Conservation (phyloP, 2,888 invertebrate genomes). For the Eilema sororculum region DNA sequence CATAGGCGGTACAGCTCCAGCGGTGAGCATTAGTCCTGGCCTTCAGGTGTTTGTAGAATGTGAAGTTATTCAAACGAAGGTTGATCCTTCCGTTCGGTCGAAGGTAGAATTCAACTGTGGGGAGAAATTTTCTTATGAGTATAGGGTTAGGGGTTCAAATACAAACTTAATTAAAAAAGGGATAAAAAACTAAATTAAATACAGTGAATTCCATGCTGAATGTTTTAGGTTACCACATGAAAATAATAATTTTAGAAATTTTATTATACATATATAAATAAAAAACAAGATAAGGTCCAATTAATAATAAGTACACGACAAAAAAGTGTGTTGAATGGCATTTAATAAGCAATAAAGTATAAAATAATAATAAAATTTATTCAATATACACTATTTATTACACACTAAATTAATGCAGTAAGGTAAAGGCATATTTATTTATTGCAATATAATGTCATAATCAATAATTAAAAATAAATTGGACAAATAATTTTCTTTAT, state of each 20-base stretch:
- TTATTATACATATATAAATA: neutral
- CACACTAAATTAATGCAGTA: slow-evolving; percentile 32
- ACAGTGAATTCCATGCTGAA: neutral
- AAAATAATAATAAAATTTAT: slow-evolving; percentile 38
- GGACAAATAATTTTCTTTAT: neutral
- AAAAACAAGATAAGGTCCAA: neutral
- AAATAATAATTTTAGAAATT: neutral
- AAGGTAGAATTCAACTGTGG: slow-evolving; percentile 73
- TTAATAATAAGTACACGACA: neutral
- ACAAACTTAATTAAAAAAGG: neutral
- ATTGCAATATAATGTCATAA: neutral
- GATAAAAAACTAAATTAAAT: neutral
- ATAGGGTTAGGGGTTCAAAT: neutral
- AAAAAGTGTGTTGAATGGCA: slow-evolving; percentile 20
- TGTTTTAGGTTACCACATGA: neutral
- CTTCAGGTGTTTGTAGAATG: slow-evolving; percentile 79
- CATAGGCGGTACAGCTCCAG: slow-evolving; percentile 81
- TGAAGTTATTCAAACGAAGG: slow-evolving; percentile 77
- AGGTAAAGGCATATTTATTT: slow-evolving; percentile 33
- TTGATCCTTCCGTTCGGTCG: slow-evolving; percentile 77
- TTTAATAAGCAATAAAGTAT: slow-evolving; percentile 46
- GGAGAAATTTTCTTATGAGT: slow-evolving; percentile 1
- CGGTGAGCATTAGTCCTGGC: slow-evolving; percentile 75
- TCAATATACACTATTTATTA: slow-evolving; percentile 26
- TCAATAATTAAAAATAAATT: neutral